Base-by-base conservation (phyloP, 2,113 vertebrate genomes). In the Siphamia tubifer region DNA sequence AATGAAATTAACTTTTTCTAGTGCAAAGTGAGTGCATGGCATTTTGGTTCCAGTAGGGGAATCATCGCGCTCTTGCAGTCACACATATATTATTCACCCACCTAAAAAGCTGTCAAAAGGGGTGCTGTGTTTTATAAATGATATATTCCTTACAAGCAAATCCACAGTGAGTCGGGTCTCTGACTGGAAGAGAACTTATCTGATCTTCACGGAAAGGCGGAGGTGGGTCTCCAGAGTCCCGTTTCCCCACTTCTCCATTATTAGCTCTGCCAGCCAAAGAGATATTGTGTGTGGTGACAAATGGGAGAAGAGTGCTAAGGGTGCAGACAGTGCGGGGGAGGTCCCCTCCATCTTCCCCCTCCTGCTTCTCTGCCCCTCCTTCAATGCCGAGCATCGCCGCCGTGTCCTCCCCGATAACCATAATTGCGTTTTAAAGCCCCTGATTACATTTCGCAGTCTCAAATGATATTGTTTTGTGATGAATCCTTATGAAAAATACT, bases 401-500 rank as follows among this genome's bases (percentile, higher is more conserved):
- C 16, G 13, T 20, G 75, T 88, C 85, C 74, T 83, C 69, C 34
- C 65, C 34, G 82, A 89, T 91, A 88, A 89, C 82, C 68, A 73
- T 90, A 90, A 91, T 90, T 87, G 83, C 77, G 79, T 91, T 91
- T 89, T 84, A 86, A 89, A 86, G 81, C 73, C 86, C 69, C 84
- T 81, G 89, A 92, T 92, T 89, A 89, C 87, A 92, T 92, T 92
- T 83, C 8, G 11, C 81, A 74, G 77, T 90, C 90, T 89, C 76
- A 54, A 82, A 87, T 90, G 79, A 85, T 89, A 90, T 91, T 92
- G 85, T 88, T 90, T 88, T 68, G 74, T 69, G 48, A 84, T 84
- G 90, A 87, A 90, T 91, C 82, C 79, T 83, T 80, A 90, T 90
- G 90, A 92, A 89, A 91, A 90, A 90, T 81, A 77, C 63, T 68